Evolutionary conservation across 2,888 invertebrate genomes (phyloP), one percentile per base, ranked within the genome.

Genomic region (Suillia variegata): DNA sequence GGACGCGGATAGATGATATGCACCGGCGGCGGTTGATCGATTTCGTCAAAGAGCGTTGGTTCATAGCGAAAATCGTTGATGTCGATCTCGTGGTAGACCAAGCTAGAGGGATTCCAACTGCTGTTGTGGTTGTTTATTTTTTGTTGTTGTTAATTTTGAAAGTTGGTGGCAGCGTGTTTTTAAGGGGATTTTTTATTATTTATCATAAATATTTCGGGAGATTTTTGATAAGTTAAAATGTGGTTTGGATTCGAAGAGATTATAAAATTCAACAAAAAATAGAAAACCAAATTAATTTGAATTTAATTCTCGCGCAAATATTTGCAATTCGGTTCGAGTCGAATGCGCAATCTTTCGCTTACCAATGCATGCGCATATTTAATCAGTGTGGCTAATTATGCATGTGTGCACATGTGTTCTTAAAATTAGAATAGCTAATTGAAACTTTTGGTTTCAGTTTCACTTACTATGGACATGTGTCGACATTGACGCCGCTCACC

Each of bases 381-480:
- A n/a, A n/a, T n/a, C n/a, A n/a, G n/a, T n/a, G n/a, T n/a, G n/a
- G n/a, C n/a, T n/a, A n/a, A n/a, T n/a, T n/a, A n/a, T n/a, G n/a
- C n/a, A n/a, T 8, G 31, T 31, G 12, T 31, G 12, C 5, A 31
- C 12, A 31, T 8, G 12, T 8, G 12, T 31, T 31, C 12, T 31
- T 8, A 31, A 31, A 8, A 31, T 8, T 8, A 31, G 31, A 8
- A 31, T 31, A 31, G 5, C 12, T 31, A 31, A 31, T 8, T 31
- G 12, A 31, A 31, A 31, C 5, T 31, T 5, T 31, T 31, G 31
- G 31, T 31, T 31, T n/a, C n/a, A n/a, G n/a, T n/a, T n/a, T 31
- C 64, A 79, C 87, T 89, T 83, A 94, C 94, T 89, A 87, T 69
- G 88, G 88, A 84, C 94, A 94, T 33, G 89, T 88, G 73, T 89